Conservation (phyloP, 1,140 invertebrate genomes). For the Calliphora vicina region DNA sequence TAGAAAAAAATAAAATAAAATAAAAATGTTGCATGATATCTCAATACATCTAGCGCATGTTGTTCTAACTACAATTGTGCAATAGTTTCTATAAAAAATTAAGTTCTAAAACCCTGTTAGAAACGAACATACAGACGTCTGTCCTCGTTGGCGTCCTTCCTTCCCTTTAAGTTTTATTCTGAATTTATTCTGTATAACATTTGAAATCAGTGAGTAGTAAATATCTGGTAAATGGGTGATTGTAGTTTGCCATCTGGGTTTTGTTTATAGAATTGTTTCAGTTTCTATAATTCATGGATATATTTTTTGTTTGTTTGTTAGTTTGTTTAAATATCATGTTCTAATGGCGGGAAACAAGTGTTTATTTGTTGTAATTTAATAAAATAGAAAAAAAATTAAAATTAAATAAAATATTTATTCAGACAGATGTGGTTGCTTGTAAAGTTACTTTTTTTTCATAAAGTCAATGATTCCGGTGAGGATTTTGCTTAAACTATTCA, state of each 20-base stretch:
- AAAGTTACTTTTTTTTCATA: not conserved
- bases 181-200: not conserved
- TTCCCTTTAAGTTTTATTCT: not conserved
- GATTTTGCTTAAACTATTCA: not conserved
- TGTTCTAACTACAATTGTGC: not conserved
- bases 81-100: not conserved
- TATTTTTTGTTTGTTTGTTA: not conserved
- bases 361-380: slow-evolving; percentile 17
- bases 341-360: slow-evolving; percentile 29
- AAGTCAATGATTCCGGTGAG: slow-evolving; percentile 29
- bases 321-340: slow-evolving; percentile 17
- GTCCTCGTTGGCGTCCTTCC: not conserved
- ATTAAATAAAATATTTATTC: not conserved
- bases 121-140: not conserved
- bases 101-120: not conserved
- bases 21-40: slow-evolving; percentile 1
- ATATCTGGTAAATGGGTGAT: too few species aligned
- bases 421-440: not conserved
- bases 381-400: not conserved
- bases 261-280: not conserved
- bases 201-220: not conserved
- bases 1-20: not conserved
- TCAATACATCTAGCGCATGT: not conserved
- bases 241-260: slow-evolving; percentile 31
- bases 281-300: slow-evolving; percentile 17